Conservation (phyloP, 2,113 vertebrate species). For the Rhombomys opimus region DNA sequence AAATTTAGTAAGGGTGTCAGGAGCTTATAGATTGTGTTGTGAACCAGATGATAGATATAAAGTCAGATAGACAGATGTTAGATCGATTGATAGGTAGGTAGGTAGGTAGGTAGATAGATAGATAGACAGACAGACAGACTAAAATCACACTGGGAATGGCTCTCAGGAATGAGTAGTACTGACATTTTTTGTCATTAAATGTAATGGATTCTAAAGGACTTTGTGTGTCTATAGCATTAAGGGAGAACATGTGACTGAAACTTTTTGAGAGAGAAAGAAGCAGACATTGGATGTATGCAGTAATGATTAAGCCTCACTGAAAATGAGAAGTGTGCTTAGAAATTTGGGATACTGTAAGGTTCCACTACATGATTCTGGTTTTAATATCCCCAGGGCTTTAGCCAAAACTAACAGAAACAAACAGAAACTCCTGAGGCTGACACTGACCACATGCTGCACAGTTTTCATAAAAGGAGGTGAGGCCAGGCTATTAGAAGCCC, state of each 20-base stretch:
- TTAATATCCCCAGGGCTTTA: not conserved
- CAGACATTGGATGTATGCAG: not conserved
- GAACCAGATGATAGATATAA: too few relatives aligned
- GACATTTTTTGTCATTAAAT: not conserved
- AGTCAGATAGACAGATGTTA: not conserved
- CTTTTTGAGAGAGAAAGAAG: not conserved
- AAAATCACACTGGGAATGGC: not conserved
- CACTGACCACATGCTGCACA: not conserved
- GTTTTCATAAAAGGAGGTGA: not conserved
- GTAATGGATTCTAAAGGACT: not conserved
- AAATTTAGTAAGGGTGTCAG: not conserved
- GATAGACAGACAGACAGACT: not conserved
- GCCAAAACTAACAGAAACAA: not conserved
- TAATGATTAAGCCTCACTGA: not conserved
- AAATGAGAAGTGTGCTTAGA: constrained; percentile 15
- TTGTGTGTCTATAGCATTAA: not conserved
- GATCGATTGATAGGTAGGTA: not conserved
- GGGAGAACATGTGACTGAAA: not conserved
- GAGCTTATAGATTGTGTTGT: not conserved
- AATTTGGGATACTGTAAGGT: not conserved
- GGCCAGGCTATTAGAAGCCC: not conserved
- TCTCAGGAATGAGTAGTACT: not conserved
- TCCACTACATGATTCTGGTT: not conserved
- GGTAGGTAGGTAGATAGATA: not conserved
- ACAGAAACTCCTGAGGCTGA: not conserved